Conservation (phyloP, 2,113 vertebrate genomes). For the Campylorhamphus procurvoides region DNA sequence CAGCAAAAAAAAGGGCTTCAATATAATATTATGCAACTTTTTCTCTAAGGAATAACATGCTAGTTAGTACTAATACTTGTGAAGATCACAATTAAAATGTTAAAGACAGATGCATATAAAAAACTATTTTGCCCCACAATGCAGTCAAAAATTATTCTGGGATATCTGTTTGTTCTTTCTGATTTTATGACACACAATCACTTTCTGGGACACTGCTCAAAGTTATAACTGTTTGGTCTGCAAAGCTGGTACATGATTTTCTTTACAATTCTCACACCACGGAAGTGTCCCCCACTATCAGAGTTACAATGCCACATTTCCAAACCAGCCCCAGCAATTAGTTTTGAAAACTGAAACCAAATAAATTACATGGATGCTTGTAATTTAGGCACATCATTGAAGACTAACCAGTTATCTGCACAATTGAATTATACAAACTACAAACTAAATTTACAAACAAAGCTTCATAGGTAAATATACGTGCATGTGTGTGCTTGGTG, state of each 20-base stretch:
- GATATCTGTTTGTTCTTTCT: background rate
- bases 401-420: background rate
- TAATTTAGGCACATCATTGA: background rate
- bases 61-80: background rate
- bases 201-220: background rate
- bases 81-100: background rate
- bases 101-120: background rate
- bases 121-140: background rate
- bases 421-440: background rate
- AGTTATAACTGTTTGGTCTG: background rate
- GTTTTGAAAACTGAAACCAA: background rate
- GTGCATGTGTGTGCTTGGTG: rapidly evolving
- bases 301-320: background rate
- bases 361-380: background rate
- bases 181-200: background rate
- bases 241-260: background rate
- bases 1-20: background rate
- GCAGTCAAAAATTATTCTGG: background rate
- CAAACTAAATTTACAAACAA: background rate
- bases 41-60: background rate
- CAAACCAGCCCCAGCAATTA: background rate
- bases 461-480: background rate
- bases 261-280: background rate
- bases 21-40: background rate
- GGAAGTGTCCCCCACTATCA: rapidly evolving